phyloP scores from a whole-genome alignment of 2,113 vertebrate genomes.

The Okapia johnstoni region DNA sequence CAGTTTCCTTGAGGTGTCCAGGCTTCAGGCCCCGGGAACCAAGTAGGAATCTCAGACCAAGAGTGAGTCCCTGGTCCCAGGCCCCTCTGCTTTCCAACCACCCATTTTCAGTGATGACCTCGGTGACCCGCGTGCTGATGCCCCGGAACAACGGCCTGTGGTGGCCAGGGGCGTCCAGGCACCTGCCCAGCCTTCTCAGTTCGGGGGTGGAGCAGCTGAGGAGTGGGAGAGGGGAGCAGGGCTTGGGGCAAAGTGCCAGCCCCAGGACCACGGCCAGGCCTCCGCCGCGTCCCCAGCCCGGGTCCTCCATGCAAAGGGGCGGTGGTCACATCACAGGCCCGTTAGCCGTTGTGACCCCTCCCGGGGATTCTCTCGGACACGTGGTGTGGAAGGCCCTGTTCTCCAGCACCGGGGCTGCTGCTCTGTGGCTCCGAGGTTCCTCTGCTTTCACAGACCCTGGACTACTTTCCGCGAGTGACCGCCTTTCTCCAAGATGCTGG shows the following conservation, averaged over 20 bases:
- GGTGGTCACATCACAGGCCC: rapidly evolving
- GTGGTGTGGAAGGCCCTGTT: rapidly evolving
- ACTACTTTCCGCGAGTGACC: background rate
- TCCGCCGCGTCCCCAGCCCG: rapidly evolving
- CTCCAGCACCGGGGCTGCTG: rapidly evolving
- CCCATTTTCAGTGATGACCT: rapidly evolving
- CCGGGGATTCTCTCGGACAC: rapidly evolving
- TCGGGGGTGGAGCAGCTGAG: background rate
- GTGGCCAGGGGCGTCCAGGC: background rate
- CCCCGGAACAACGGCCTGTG: rapidly evolving
- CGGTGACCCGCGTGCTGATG: rapidly evolving
- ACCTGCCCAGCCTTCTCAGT: too few species aligned
- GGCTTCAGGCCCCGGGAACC: background rate
- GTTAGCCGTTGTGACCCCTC: rapidly evolving
- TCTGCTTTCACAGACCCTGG: background rate
- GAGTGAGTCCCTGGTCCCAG: rapidly evolving
- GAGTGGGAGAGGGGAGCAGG: too few species aligned
- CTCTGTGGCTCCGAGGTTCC: background rate
- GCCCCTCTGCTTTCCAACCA: too few species aligned
- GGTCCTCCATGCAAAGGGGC: rapidly evolving
- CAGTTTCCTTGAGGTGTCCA: background rate
- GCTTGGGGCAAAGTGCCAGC: rapidly evolving
- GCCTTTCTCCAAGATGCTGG: background rate
- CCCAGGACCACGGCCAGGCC: background rate
- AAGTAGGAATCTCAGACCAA: background rate